Evolutionary conservation across 2,797 vertebrate genomes (phyloP).

Genomic region (Pogonophryne albipinna): DNA sequence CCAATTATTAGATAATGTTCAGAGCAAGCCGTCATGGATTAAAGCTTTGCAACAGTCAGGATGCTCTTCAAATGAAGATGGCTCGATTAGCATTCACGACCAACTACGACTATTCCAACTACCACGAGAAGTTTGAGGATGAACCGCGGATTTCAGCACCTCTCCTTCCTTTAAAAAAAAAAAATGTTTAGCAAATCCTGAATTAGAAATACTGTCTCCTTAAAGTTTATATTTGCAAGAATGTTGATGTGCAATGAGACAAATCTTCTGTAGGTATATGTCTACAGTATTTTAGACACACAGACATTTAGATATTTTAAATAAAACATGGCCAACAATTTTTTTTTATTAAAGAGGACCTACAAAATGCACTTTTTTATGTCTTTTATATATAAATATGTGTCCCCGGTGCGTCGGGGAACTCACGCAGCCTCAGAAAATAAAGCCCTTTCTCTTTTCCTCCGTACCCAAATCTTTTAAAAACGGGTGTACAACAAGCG

Average conservation of each 20-base stretch:
- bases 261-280: too few species aligned
- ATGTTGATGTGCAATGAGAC: too few species aligned
- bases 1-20: conserved; percentile 80
- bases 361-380: too few species aligned
- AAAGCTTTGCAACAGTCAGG: conserved; percentile 67
- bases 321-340: background rate
- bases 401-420: too few species aligned
- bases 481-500: too few species aligned
- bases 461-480: too few species aligned
- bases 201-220: conserved; percentile 15
- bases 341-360: background rate
- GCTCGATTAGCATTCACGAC: conserved; percentile 62
- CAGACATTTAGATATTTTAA: background rate
- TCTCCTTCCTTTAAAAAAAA: background rate
- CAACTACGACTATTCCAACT: conserved; percentile 26
- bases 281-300: background rate
- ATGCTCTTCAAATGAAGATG: conserved; percentile 74
- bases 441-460: too few species aligned
- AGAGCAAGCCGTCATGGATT: conserved; percentile 70
- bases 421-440: too few species aligned
- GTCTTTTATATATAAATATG: too few species aligned
- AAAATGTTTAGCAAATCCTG: conserved; percentile 41
- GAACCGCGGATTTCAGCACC: conserved; percentile 32
- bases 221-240: too few species aligned
- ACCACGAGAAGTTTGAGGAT: conserved; percentile 43